Conservation (phyloP, 1,140 invertebrate genomes). For the Aphelinus certus region DNA sequence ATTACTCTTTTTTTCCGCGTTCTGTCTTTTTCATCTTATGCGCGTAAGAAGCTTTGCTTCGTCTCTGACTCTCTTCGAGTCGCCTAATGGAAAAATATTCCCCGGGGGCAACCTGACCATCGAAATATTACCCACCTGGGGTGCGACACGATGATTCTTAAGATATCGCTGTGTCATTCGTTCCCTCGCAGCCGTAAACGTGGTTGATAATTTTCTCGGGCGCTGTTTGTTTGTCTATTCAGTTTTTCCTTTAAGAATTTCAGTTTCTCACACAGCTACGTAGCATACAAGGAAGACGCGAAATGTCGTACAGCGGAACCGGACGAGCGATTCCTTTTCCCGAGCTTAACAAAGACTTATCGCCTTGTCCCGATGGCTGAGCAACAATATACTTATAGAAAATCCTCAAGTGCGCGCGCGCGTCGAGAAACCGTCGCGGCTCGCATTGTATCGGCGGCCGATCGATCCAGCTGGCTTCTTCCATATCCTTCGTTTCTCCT, state of each 20-base stretch:
- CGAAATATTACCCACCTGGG: slow-evolving; percentile 7
- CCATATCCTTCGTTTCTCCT: slow-evolving; percentile 43
- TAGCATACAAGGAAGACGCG: no score
- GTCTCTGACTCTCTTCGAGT: slow-evolving; percentile 31
- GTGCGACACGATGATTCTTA: neutral
- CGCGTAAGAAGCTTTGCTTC: neutral
- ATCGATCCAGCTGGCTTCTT: neutral
- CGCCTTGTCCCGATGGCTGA: neutral
- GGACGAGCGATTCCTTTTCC: neutral
- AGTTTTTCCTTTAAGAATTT: no score
- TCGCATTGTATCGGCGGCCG: neutral
- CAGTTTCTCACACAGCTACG: no score
- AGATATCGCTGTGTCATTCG: no score
- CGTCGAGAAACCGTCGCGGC: no score
- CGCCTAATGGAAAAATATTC: slow-evolving; percentile 53
- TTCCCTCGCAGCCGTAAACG: no score
- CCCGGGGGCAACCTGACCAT: slow-evolving; percentile 39
- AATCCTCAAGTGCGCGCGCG: neutral
- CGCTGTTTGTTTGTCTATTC: no score
- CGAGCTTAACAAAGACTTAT: neutral
- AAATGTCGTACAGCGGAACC: neutral
- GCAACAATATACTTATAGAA: slow-evolving; percentile 1
- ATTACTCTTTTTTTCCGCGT: no score
- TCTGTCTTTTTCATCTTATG: neutral
- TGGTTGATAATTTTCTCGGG: no score